Evolutionary conservation across 2,888 invertebrate genomes (phyloP).

Genomic region (Neoascia interrupta): DNA sequence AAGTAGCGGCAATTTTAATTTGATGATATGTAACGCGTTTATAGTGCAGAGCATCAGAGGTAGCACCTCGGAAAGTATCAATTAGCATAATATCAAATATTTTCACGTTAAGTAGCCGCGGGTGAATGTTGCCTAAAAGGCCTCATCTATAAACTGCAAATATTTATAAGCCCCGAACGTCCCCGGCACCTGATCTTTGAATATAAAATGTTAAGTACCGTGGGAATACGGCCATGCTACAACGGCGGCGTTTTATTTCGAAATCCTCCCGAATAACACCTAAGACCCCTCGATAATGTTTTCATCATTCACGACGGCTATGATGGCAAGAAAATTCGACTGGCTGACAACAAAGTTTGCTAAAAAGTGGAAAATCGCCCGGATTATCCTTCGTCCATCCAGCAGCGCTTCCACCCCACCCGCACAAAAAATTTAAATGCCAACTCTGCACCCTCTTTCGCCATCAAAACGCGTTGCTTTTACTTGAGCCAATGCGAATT

Average conservation of each 20-base stretch:
- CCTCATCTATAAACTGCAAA: conserved; percentile 39
- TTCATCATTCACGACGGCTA: conserved; percentile 38
- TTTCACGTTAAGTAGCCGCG: not conserved
- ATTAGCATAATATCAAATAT: too few species aligned
- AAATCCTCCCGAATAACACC: conserved; percentile 29
- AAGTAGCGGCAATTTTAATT: too few species aligned
- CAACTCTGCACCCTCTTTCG: conserved; percentile 3
- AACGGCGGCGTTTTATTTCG: conserved; percentile 46
- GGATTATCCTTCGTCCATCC: conserved; percentile 55
- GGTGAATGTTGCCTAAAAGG: conserved; percentile 1
- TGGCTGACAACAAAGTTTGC: conserved; percentile 41
- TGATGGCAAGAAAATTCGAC: conserved; percentile 31
- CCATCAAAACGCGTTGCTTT: too few species aligned
- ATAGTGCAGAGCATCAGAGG: too few species aligned
- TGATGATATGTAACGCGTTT: too few species aligned
- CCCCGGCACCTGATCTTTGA: not conserved
- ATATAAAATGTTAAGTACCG: conserved; percentile 55
- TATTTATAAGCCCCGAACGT: conserved; percentile 19
- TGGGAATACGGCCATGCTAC: conserved; percentile 41
- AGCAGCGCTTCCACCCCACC: too few species aligned
- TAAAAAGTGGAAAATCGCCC: conserved; percentile 52
- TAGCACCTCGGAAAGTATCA: too few species aligned
- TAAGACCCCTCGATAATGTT: conserved; percentile 26
- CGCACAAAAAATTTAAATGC: conserved; percentile 34
- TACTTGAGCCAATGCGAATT: conserved; percentile 14